A percentile compares a stretch with the other conserved stretches of the same genome.
Conservation (phyloP, 2,113 vertebrate genomes). For the Eretmochelys imbricata region DNA sequence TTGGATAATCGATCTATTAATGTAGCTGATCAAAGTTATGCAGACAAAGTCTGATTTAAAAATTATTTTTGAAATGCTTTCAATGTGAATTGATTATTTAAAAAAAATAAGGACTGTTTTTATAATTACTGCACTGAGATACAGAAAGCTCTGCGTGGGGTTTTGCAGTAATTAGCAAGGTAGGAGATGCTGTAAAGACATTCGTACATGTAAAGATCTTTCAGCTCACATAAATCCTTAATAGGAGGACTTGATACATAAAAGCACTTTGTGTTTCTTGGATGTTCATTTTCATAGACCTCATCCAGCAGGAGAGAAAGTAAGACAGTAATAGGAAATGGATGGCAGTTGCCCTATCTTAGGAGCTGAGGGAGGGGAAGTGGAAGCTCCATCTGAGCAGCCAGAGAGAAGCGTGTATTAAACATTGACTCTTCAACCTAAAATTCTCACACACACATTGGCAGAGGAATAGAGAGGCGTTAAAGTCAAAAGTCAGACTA, state of each 20-base stretch:
- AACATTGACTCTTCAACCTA: background rate
- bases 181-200: background rate
- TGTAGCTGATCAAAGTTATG: background rate
- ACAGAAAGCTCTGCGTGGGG: background rate
- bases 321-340: no score
- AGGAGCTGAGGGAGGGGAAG: background rate
- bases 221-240: background rate
- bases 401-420: background rate
- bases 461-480: background rate
- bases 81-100: background rate
- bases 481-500: background rate
- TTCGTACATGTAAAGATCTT: background rate
- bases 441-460: background rate
- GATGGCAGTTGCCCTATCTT: background rate
- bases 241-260: background rate
- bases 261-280: background rate
- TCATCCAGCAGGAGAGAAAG: background rate
- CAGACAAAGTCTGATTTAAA: background rate
- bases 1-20: background rate
- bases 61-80: background rate
- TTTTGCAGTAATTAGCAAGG: background rate
- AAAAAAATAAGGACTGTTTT: background rate
- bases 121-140: background rate
- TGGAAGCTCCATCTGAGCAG: background rate
- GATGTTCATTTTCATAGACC: background rate